Evolutionary conservation across 2,888 invertebrate species (phyloP), one percentile per base, ranked within the genome.

Genomic region (Anthrax anthrax): DNA sequence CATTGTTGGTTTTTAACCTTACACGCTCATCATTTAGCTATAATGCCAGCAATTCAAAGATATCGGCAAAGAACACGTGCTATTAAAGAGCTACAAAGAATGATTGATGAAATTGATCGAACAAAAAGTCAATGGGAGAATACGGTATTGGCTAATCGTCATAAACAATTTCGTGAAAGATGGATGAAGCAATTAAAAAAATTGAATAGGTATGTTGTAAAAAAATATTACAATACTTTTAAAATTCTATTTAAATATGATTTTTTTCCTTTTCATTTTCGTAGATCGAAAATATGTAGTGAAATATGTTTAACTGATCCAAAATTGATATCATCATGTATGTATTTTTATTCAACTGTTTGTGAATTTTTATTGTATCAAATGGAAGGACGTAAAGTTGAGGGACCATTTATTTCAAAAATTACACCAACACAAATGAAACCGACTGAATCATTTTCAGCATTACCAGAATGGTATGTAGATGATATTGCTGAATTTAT

Each of bases 401-500:
- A 68, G 37, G 70, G 71, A 23, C 65, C 60, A 19, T 67, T 67
- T 42, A 63, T 70, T 54, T 70, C 73, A 3, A 66, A 69, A 56
- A 64, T 79, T 50, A 78, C 80, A 16, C 71, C 72, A 42, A 64
- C 74, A 41, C 73, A 76, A 40, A 72, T 75, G 36, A 76, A 77
- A 54, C 72, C 81, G 42, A 78, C 85, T 16, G 74, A 76, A 55
- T 75, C 82, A 56, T 96, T 95, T 73, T 80, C 84, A 45, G 89
- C 94, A 57, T 75, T 91, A 61, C 97, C 97, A 37, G 96, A 97
- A 72, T 96, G 94, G 86, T 90, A 92, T 67, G 81, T 97, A 56
- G 97, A 97, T 70, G 96, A 97, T 64, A 84, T 96, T 57, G 92
- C 96, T 13, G 96, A 97, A 69, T 91, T 96, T 69, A 76, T 96